Conservation (phyloP, 2,888 invertebrate genomes). For the Agonum fuliginosum region DNA sequence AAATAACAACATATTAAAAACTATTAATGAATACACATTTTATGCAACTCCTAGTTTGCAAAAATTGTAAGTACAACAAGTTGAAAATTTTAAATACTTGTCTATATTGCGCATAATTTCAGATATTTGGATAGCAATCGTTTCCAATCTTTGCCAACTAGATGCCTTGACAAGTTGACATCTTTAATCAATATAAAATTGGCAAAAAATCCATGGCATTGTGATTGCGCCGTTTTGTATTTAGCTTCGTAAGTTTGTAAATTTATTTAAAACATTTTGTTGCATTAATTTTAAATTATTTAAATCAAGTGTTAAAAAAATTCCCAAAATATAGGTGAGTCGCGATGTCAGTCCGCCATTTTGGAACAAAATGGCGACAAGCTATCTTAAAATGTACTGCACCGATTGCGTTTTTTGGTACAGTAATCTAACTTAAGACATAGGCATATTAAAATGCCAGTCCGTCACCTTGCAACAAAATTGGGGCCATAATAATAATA, state of each 20-base stretch:
- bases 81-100: constrained; percentile 22
- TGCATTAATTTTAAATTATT: too few relatives aligned
- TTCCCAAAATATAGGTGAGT: too few relatives aligned
- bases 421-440: too few relatives aligned
- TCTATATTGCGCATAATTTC: constrained; percentile 65
- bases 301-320: not conserved
- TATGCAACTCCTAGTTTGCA: constrained; percentile 79
- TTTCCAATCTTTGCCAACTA: constrained; percentile 81
- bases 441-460: too few relatives aligned
- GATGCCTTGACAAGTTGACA: constrained; percentile 79
- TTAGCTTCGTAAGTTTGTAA: constrained; percentile 79
- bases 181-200: constrained; percentile 81
- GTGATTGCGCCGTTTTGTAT: constrained; percentile 85
- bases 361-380: too few relatives aligned
- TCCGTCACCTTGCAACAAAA: too few relatives aligned
- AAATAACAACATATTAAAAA: constrained; percentile 82
- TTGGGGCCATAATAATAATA: too few relatives aligned
- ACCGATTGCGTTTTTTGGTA: too few relatives aligned
- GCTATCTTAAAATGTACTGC: too few relatives aligned
- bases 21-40: constrained; percentile 80
- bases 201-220: constrained; percentile 87
- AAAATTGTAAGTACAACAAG: constrained; percentile 79
- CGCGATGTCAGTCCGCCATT: too few relatives aligned
- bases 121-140: constrained; percentile 86
- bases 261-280: too few relatives aligned